These are phyloP conservation scores for Rallus crepitans DNA, from an alignment of 2,797 vertebrate species.

Conservation along the genomic window DNA sequence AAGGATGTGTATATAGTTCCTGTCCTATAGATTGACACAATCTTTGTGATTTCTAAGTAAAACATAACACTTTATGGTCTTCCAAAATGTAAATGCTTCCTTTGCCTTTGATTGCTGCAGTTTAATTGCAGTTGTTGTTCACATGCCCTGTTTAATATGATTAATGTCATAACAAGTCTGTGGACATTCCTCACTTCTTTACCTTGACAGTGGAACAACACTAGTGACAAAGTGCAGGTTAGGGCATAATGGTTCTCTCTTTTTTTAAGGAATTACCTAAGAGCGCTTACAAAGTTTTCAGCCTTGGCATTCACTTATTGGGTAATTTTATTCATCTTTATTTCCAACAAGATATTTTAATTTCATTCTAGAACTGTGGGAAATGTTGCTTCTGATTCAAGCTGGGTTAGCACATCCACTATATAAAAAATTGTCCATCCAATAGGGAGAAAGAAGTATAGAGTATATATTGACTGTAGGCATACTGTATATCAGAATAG, in stretches of 20 bases:
- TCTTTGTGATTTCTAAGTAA: conserved; percentile 25
- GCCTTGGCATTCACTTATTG: not conserved
- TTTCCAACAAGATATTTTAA: conserved; percentile 1
- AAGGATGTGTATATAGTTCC: not conserved
- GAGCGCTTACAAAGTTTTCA: conserved; percentile 27
- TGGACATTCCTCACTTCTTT: conserved; percentile 65
- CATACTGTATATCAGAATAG: not conserved
- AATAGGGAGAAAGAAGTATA: not conserved
- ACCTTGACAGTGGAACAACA: conserved; percentile 76
- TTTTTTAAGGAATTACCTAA: conserved; percentile 61
- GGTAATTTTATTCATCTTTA: conserved; percentile 37
- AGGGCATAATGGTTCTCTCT: conserved; percentile 56
- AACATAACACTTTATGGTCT: conserved; percentile 9
- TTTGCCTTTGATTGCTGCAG: conserved; percentile 53
- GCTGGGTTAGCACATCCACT: not conserved
- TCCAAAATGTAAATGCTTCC: conserved; percentile 59
- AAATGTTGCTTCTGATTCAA: not conserved
- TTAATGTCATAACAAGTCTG: conserved; percentile 69
- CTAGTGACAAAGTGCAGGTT: conserved; percentile 75
- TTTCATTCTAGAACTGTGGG: not conserved
- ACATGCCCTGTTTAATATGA: conserved; percentile 68
- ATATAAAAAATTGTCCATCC: not conserved
- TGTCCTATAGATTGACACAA: conserved; percentile 16
- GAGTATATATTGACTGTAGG: not conserved
- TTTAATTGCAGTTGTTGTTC: conserved; percentile 69